Base-by-base conservation (phyloP, 2,888 invertebrate species). In the Trissolcus brochymenae region DNA sequence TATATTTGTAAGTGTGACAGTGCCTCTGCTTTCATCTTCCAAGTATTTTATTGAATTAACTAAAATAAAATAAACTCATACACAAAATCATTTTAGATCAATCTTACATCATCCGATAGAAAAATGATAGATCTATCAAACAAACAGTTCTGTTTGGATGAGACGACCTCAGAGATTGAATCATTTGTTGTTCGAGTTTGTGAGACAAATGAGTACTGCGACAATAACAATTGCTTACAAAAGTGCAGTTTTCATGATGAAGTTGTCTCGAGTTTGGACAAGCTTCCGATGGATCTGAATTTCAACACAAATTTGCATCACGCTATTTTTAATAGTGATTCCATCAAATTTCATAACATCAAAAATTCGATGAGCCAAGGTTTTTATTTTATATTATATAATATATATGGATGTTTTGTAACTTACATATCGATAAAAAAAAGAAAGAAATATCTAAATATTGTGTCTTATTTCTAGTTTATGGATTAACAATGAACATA, bases 191-290 rank as follows among this genome's bases (percentile, higher is more conserved):
- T 57, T 46, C 66, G 66, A 1, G 17, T 66, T 21, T 66, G 66
- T n/a, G 51, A 57, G 21, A 1, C 19, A 6, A 1, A 21, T 0
- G 17, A 51, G 7, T 66, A 66, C 21, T 66, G 66, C 17, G 41
- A 57, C 6, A 16, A n/a, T 2, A 19, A 66, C 25, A 16, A 6
- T 2, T 66, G 66, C 14, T 41, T 66, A 6, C 9, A 25, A 16
- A 66, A 57, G 40, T 66, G 66, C 40, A 51, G 41, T 3, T 19
- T 57, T 6, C 25, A 66, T 13, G 66, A 66, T 21, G 66, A 51
- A 16, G 51, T 51, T 16, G 17, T 54, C 16, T 62, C 54, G 6
- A 43, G 16, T 25, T 11, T 6, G 17, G 66, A 66, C 16, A 11
- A 55, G 1, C 19, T 25, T 21, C 46, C 59, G 13, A 1, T 54